Conservation (phyloP, 1,140 invertebrate species). For the Chrysopa pallens region DNA sequence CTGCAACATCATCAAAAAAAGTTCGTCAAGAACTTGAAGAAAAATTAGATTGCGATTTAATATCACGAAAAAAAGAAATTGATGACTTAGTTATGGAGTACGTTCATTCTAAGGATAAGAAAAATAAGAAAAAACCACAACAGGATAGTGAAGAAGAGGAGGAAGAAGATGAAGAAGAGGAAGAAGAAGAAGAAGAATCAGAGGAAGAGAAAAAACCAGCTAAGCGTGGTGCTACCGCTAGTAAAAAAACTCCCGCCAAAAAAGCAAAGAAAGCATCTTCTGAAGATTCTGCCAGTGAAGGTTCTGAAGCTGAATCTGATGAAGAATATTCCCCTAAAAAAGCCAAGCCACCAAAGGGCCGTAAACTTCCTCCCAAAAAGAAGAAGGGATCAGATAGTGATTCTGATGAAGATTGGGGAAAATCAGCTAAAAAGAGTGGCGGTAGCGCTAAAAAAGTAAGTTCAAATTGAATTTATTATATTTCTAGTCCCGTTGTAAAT, state of each 20-base stretch:
- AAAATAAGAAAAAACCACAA: slow-evolving; percentile 30
- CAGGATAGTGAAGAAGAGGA: slow-evolving; percentile 32
- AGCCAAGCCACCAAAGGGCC: slow-evolving; percentile 24
- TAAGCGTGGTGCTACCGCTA: slow-evolving; percentile 30
- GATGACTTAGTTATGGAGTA: slow-evolving; percentile 68
- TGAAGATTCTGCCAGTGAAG: slow-evolving; percentile 37
- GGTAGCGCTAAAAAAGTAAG: slow-evolving; percentile 25
- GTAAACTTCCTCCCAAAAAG: slow-evolving; percentile 29
- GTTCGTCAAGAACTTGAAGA: slow-evolving; percentile 76
- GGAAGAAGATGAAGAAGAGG: slow-evolving; percentile 39
- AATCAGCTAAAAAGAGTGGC: slow-evolving; percentile 24
- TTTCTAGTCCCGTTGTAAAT: background rate
- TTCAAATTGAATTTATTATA: too few species aligned
- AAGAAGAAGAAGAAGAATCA: slow-evolving; percentile 34
- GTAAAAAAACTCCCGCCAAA: slow-evolving; percentile 31
- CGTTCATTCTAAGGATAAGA: slow-evolving; percentile 37
- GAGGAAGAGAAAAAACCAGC: slow-evolving; percentile 38
- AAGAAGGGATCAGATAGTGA: slow-evolving; percentile 58
- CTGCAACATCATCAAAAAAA: slow-evolving; percentile 71
- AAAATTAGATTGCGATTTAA: slow-evolving; percentile 57
- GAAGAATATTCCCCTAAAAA: slow-evolving; percentile 51
- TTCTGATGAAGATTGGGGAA: slow-evolving; percentile 60
- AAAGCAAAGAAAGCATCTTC: slow-evolving; percentile 37
- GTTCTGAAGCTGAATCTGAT: slow-evolving; percentile 40
- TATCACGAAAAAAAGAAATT: slow-evolving; percentile 61